Percentiles rank a stretch among this genome's conserved stretches.
These are phyloP conservation scores for Drosophila nigromelanica DNA, from an alignment of 1,140 invertebrate species.

Conservation along the genomic window DNA sequence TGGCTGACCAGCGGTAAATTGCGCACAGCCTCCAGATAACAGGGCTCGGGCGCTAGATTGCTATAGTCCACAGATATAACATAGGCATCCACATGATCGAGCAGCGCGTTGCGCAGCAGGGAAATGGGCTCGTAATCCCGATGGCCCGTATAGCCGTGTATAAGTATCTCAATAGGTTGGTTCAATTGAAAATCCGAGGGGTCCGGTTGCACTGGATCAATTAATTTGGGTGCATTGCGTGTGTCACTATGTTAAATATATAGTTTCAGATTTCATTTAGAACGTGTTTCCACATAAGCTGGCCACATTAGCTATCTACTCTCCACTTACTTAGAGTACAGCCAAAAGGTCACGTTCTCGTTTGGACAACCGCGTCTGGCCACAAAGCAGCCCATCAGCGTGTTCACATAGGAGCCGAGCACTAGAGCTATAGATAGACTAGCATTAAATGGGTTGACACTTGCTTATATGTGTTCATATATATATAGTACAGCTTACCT, in stretches of 20 bases:
- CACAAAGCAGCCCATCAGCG: conserved; percentile 33
- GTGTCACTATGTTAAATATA: conserved; percentile 58
- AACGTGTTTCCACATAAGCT: neutral
- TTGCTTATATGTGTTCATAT: too few species aligned
- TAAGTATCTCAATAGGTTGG: conserved; percentile 85
- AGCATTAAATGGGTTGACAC: too few species aligned
- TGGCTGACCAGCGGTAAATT: conserved; percentile 85
- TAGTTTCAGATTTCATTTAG: neutral
- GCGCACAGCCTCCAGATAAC: conserved; percentile 85
- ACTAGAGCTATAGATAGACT: neutral
- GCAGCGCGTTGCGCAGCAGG: conserved; percentile 75
- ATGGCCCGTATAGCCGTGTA: conserved; percentile 87
- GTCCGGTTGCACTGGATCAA: conserved; percentile 71
- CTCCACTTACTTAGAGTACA: conserved; percentile 85
- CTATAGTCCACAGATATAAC: conserved; percentile 86
- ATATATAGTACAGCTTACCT: too few species aligned
- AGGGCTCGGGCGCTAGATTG: conserved; percentile 84
- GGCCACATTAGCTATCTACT: neutral
- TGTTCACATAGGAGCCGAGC: conserved; percentile 6
- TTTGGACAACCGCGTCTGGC: conserved; percentile 84
- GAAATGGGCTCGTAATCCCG: conserved; percentile 40
- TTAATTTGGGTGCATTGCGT: conserved; percentile 80
- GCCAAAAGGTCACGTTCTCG: conserved; percentile 85
- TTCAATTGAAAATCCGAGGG: conserved; percentile 45
- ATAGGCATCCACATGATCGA: conserved; percentile 84